Percentiles rank a stretch among this genome's conserved stretches.
phyloP scores from a whole-genome alignment of 2,113 vertebrate species.

The Sigmodon hispidus region DNA sequence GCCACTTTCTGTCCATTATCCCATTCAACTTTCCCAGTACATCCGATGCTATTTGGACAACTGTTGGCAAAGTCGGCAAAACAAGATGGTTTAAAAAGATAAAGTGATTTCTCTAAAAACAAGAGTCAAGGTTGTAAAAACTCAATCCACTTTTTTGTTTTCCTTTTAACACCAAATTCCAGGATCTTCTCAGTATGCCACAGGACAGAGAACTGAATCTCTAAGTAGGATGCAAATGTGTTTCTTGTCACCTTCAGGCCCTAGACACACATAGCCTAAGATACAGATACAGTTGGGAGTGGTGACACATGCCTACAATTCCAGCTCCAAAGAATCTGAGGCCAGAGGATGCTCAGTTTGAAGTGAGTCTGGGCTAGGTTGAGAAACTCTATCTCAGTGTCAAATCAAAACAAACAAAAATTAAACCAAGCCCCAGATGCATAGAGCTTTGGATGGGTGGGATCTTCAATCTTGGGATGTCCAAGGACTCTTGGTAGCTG shows the following conservation, averaged over 20 bases:
- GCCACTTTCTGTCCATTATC: background rate
- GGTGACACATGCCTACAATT: background rate
- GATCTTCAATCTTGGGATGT: background rate
- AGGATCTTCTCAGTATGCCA: background rate
- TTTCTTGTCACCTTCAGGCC: background rate
- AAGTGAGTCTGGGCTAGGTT: too few species aligned
- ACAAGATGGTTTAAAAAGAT: background rate
- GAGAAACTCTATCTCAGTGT: background rate
- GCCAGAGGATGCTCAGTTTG: background rate
- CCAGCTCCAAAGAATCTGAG: fast-evolving
- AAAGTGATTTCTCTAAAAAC: background rate
- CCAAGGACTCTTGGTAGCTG: background rate
- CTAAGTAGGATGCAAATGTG: background rate
- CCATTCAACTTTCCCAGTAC: background rate
- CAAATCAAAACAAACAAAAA: background rate
- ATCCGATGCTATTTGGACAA: background rate
- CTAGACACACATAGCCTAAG: background rate
- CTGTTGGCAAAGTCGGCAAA: too few species aligned
- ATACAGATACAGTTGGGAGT: background rate
- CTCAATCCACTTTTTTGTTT: background rate
- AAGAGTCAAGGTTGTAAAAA: background rate
- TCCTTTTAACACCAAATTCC: background rate
- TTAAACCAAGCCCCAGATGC: background rate
- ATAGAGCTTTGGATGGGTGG: background rate
- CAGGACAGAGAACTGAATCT: background rate